Conservation (phyloP, 1,140 invertebrate species). For the Caenorhabditis brenneri region DNA sequence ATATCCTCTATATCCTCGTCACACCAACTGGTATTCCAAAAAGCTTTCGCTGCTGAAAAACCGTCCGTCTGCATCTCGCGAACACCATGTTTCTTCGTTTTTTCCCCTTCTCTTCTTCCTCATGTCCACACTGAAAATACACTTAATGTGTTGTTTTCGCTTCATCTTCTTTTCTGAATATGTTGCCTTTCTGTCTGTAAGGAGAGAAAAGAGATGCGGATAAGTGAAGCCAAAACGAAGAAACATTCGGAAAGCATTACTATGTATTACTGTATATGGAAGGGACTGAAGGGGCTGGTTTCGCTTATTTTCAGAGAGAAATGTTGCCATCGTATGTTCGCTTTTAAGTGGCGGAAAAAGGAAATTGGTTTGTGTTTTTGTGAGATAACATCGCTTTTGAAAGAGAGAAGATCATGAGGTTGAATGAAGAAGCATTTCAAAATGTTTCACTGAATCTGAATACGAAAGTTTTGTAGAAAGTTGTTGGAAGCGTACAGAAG, state of each 20-base stretch:
- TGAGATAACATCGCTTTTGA: no score
- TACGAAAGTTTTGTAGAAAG: no score
- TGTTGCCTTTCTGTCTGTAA: conserved; percentile 16
- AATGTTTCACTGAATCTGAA: neutral
- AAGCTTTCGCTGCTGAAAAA: conserved; percentile 32
- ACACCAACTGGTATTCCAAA: conserved; percentile 3
- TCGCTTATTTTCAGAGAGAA: neutral
- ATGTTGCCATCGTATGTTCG: conserved; percentile 8
- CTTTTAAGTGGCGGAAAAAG: conserved; percentile 36
- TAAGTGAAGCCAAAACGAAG: conserved; percentile 28
- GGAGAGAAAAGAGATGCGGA: neutral
- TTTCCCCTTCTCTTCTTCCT: neutral
- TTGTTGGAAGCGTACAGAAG: neutral
- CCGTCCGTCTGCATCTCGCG: neutral
- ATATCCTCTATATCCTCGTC: no score
- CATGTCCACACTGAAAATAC: conserved; percentile 41
- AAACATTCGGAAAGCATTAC: neutral
- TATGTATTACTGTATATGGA: conserved; percentile 30
- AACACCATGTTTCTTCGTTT: neutral
- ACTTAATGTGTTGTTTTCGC: conserved; percentile 42
- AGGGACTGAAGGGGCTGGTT: neutral
- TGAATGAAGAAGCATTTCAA: conserved; percentile 1
- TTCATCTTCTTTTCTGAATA: neutral
- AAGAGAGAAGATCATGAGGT: neutral
- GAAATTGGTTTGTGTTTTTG: conserved; percentile 29